Evolutionary conservation across 2,888 invertebrate genomes (phyloP).

Genomic region (Pammene aurita): DNA sequence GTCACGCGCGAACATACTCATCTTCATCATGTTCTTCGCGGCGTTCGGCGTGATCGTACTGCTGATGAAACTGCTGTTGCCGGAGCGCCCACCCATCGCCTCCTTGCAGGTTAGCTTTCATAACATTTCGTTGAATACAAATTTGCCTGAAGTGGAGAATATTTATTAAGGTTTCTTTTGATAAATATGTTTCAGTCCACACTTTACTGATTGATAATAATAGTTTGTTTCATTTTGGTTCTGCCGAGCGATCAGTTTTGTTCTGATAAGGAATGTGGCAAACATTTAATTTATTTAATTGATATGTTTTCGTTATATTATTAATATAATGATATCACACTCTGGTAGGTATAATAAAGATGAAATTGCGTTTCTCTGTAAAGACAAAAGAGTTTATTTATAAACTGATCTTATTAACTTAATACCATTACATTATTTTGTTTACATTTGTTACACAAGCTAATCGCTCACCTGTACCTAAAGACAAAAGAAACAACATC

Average conservation of each 20-base stretch:
- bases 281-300: neutral
- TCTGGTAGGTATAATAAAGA: no score
- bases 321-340: no score
- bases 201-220: neutral
- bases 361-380: no score
- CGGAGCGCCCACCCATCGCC: conserved; percentile 83
- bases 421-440: no score
- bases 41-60: conserved; percentile 94
- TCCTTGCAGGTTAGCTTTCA: conserved; percentile 75
- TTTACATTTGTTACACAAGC: no score
- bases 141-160: neutral
- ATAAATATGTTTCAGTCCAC: neutral
- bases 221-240: neutral
- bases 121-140: conserved; percentile 22
- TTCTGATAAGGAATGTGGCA: conserved; percentile 9
- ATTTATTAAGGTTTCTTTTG: neutral
- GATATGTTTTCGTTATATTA: neutral
- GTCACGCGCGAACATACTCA: conserved; percentile 92
- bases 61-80: conserved; percentile 91
- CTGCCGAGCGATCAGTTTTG: neutral
- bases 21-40: conserved; percentile 95
- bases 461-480: no score
- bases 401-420: no score
- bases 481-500: no score
- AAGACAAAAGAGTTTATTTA: no score